Conservation (phyloP, 2,888 invertebrate species). For the Zootermopsis nevadensis region DNA sequence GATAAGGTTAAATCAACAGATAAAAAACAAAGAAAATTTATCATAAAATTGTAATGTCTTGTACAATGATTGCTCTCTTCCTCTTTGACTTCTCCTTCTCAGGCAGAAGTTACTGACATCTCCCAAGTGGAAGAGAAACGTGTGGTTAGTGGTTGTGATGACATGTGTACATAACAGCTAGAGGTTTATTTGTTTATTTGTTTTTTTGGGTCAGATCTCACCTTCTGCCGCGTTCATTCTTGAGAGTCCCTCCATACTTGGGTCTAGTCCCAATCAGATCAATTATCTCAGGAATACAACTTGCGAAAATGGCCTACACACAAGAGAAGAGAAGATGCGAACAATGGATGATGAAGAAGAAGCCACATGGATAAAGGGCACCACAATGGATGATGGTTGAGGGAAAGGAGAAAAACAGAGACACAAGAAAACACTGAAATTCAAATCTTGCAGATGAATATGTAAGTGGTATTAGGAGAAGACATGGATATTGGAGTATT, state of each 20-base stretch:
- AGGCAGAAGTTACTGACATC: neutral
- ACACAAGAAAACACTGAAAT: conserved; percentile 43
- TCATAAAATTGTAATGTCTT: neutral
- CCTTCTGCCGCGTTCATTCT: conserved; percentile 99
- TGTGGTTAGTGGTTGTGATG: conserved; percentile 37
- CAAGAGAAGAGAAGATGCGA: conserved; percentile 45
- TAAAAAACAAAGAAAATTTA: neutral
- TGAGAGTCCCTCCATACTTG: conserved; percentile 99
- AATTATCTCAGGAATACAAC: conserved; percentile 99
- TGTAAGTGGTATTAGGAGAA: neutral
- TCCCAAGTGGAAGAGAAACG: conserved; percentile 6
- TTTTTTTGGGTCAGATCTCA: conserved; percentile 73
- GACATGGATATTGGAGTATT: neutral
- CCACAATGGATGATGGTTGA: conserved; percentile 39
- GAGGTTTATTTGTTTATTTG: conserved; percentile 54
- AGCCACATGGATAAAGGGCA: conserved; percentile 35
- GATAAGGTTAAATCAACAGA: neutral
- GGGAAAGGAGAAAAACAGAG: conserved; percentile 47
- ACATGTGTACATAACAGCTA: conserved; percentile 40
- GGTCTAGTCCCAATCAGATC: conserved; percentile 99
- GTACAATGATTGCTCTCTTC: neutral
- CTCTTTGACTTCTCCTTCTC: neutral
- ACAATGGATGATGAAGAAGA: conserved; percentile 43
- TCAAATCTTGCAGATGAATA: conserved; percentile 30
- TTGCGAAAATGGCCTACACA: conserved; percentile 98